Percentiles rank a stretch among this genome's conserved stretches.
Conservation (phyloP, 2,888 invertebrate species). For the Drosophila tripunctata region DNA sequence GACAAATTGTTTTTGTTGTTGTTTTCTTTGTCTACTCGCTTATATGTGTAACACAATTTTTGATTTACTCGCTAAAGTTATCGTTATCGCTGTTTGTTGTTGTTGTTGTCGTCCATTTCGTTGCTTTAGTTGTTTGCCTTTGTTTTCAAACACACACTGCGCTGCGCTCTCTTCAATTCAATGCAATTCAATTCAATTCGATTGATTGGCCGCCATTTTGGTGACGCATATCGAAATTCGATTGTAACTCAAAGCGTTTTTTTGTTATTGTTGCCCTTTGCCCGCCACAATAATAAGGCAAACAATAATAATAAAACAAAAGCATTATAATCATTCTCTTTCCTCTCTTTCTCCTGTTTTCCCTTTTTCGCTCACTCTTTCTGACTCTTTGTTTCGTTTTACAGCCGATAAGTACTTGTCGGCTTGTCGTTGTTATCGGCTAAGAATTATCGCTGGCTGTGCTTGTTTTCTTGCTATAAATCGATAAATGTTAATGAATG, state of each 20-base stretch:
- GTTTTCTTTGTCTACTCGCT: conserved; percentile 32
- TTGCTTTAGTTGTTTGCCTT: conserved; percentile 61
- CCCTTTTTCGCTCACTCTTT: too few species aligned
- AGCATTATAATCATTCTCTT: conserved; percentile 21
- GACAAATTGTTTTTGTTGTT: conserved; percentile 33
- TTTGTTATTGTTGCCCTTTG: conserved; percentile 26
- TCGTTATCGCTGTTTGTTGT: conserved; percentile 34
- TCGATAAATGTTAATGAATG: conserved; percentile 15
- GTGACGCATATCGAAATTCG: conserved; percentile 48
- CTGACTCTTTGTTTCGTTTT: conserved; percentile 2
- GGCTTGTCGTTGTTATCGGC: not conserved
- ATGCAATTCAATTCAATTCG: too few species aligned
- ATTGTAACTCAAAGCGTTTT: conserved; percentile 47
- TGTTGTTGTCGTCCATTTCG: conserved; percentile 19
- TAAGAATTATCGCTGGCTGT: conserved; percentile 26
- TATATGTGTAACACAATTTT: conserved; percentile 24
- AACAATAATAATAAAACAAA: conserved; percentile 2
- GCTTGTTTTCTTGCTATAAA: too few species aligned
- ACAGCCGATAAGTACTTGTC: conserved; percentile 18
- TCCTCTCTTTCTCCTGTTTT: too few species aligned
- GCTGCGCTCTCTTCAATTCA: conserved; percentile 40
- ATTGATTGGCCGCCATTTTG: conserved; percentile 71
- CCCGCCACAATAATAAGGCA: conserved; percentile 13
- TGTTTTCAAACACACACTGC: conserved; percentile 43
- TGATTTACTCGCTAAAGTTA: conserved; percentile 32